Evolutionary conservation across 2,888 invertebrate genomes (phyloP).

Genomic region (Sesia bembeciformis): DNA sequence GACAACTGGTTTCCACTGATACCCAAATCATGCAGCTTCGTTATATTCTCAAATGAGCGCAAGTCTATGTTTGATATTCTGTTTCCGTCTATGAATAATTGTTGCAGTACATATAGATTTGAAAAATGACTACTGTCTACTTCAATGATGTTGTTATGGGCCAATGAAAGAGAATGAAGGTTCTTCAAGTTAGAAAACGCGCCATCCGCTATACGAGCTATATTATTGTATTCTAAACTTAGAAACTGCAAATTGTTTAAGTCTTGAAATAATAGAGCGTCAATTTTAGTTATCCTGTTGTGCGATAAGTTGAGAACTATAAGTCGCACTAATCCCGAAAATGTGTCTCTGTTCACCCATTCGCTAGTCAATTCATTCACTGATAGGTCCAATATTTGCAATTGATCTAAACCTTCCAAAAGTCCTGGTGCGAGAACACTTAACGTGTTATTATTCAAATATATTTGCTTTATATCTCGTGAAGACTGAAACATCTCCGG

Average conservation of each 20-base stretch:
- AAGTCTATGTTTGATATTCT: slow-evolving; percentile 79
- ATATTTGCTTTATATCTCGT: slow-evolving; percentile 81
- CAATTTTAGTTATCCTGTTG: slow-evolving; percentile 82
- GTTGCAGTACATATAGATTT: slow-evolving; percentile 82
- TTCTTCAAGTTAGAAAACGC: slow-evolving; percentile 85
- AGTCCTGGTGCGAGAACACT: slow-evolving; percentile 83
- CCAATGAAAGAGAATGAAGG: slow-evolving; percentile 82
- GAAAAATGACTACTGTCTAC: slow-evolving; percentile 82
- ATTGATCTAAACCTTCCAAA: slow-evolving; percentile 81
- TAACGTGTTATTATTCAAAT: slow-evolving; percentile 85
- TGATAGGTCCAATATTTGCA: slow-evolving; percentile 83
- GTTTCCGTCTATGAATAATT: slow-evolving; percentile 84
- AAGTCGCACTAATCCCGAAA: slow-evolving; percentile 81
- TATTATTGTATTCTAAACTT: slow-evolving; percentile 81
- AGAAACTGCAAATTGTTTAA: slow-evolving; percentile 83
- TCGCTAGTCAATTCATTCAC: slow-evolving; percentile 83
- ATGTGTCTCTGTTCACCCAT: slow-evolving; percentile 85
- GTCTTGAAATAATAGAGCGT: slow-evolving; percentile 82
- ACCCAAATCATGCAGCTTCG: slow-evolving; percentile 84
- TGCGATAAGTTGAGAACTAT: slow-evolving; percentile 83
- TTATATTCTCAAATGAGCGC: slow-evolving; percentile 84
- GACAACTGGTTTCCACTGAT: slow-evolving; percentile 82
- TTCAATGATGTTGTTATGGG: slow-evolving; percentile 80
- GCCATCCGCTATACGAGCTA: slow-evolving; percentile 80
- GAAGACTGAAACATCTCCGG: slow-evolving; percentile 84